These are phyloP conservation scores for Malurus leucopterus DNA, from an alignment of 2,797 vertebrate genomes.

Conservation along the genomic window DNA sequence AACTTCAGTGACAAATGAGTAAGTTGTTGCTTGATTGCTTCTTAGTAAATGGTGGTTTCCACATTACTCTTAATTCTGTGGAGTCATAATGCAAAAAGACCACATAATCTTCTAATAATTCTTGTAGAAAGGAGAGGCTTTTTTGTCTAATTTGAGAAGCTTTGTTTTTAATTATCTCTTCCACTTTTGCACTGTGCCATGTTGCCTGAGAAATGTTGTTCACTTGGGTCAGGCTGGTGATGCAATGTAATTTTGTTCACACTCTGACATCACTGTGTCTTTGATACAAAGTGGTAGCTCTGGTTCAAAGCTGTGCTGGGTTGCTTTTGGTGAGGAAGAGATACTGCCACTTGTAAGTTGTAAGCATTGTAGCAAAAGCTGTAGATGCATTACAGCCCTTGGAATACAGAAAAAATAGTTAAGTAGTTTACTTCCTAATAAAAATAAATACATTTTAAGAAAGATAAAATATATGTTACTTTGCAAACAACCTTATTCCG, in stretches of 20 bases:
- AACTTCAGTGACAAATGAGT: neutral
- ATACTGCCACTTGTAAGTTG: neutral
- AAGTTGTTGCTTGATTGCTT: neutral
- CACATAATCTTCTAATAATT: neutral
- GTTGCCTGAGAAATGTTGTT: neutral
- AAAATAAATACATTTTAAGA: neutral
- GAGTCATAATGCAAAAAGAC: neutral
- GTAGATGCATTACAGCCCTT: neutral
- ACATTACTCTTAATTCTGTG: neutral
- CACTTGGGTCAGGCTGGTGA: neutral
- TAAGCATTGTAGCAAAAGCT: neutral
- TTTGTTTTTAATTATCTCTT: neutral
- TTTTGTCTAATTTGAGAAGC: neutral
- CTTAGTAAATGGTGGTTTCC: neutral
- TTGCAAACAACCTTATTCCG: neutral
- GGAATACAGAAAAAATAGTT: neutral
- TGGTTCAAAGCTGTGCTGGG: neutral
- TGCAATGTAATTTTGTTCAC: neutral
- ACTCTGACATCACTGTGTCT: accelerated
- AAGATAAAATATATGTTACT: neutral
- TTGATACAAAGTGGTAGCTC: neutral
- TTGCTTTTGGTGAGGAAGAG: neutral
- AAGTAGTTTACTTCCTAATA: neutral
- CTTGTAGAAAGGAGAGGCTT: neutral
- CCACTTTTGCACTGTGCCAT: neutral